Base-by-base conservation (phyloP, 2,888 invertebrate genomes). In the Caenorhabditis afra region DNA sequence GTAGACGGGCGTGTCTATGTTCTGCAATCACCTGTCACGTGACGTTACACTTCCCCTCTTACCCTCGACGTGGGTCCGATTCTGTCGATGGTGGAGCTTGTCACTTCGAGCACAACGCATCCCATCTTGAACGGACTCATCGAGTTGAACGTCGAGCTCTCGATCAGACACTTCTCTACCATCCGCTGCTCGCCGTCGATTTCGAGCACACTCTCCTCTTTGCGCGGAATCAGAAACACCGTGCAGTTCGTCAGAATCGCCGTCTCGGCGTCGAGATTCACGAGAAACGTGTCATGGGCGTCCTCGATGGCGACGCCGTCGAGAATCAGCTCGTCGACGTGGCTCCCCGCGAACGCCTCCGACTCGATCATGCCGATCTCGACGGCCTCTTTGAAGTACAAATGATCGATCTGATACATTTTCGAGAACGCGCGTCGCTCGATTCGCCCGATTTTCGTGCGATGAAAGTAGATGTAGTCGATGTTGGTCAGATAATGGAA, bases 401-500 rank as follows among this genome's bases (percentile, higher is more conserved):
- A 20, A 62, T 79, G 73, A 64, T 67, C 62, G 16, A 79, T 73
- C 53, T 79, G 73, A 47, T 79, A 79, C 79, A 79, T 79, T 53
- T 79, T 79, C 23, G 81, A 68, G 67, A 83, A 83, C 3, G 79
- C 81, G n/a, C 65, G 57, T 12, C 55, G 49, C n/a, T 73, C 68
- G 45, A 83, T 57, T 41, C 73, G 29, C 3, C 67, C 81, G 29
- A 83, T 83, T 45, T 57, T 70, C 7, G 79, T 73, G n/a, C 82
- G 78, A 35, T 86, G 84, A 47, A 88, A 86, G 79, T 88, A 88
- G 55, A 88, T 74, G 66, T 88, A 88, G 23, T 83, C 81, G 20
- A 88, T 77, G 47, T 87, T 82, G 23, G 83, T 79, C 14, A 88
- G 52, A 49, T 84, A 77, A 22, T 81, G 77, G 70, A 88, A 88